Conservation (phyloP, 2,113 vertebrate genomes). For the Leucosticte australis region DNA sequence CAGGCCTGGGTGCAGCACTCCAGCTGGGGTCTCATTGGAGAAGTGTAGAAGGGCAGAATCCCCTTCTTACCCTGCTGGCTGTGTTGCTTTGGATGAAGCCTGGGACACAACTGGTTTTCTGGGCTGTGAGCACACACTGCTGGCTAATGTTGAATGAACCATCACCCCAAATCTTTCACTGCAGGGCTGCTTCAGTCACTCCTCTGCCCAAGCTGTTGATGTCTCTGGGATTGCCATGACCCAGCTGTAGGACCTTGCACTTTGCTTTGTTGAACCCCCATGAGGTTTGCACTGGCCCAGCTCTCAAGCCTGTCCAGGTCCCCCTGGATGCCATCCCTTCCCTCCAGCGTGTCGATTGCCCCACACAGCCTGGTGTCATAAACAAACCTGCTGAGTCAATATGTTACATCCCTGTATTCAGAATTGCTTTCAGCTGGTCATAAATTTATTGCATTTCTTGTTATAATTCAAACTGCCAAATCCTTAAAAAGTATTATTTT, state of each 20-base stretch:
- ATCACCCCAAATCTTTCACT: not conserved
- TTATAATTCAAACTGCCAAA: not conserved
- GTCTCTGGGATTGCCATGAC: not conserved
- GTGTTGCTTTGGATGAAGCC: accelerated
- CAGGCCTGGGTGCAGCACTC: not conserved
- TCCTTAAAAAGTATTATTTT: not conserved
- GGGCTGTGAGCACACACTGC: not conserved
- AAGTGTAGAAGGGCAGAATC: not conserved
- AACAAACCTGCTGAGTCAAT: not conserved
- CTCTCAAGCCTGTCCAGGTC: not conserved
- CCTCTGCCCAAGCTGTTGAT: not conserved
- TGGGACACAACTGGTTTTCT: not conserved
- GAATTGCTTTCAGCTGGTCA: not conserved
- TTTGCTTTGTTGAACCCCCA: accelerated
- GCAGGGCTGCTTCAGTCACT: not conserved
- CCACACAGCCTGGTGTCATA: not conserved
- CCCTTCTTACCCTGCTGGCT: not conserved
- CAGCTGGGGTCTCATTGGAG: no score
- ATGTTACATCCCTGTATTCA: not conserved
- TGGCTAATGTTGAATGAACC: not conserved
- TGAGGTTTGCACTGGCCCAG: not conserved
- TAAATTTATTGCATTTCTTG: not conserved
- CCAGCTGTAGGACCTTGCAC: not conserved
- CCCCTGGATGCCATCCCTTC: not conserved
- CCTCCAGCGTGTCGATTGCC: accelerated